Conservation (phyloP, 2,797 vertebrate species). For the Oreortyx pictus region DNA sequence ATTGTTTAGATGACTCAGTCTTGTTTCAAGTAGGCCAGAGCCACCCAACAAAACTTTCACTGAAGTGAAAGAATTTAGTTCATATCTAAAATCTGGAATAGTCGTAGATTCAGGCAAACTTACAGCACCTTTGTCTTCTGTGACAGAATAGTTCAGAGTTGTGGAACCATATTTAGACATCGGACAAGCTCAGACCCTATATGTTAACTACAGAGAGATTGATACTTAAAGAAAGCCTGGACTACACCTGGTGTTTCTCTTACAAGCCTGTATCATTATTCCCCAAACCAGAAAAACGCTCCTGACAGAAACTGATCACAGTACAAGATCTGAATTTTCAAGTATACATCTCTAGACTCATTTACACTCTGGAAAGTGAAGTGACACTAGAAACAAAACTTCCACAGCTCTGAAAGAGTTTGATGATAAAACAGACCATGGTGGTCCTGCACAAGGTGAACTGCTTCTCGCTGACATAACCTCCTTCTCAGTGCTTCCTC, state of each 20-base stretch:
- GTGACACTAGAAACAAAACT: neutral
- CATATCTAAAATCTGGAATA: neutral
- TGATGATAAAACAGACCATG: neutral
- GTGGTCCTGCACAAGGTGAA: neutral
- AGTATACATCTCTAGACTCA: neutral
- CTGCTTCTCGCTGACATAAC: neutral
- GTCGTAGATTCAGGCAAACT: neutral
- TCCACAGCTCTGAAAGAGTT: neutral
- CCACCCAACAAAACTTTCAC: neutral
- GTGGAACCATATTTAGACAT: neutral
- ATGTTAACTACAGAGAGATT: neutral
- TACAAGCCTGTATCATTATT: neutral
- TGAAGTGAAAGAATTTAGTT: neutral
- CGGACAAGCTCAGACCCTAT: neutral
- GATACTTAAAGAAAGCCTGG: neutral
- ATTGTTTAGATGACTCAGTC: neutral
- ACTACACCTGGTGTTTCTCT: neutral
- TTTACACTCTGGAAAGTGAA: neutral
- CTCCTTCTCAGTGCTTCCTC: neutral
- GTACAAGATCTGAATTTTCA: neutral
- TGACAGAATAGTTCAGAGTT: neutral
- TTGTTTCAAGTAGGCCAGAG: neutral
- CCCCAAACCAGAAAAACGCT: neutral
- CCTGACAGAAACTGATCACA: neutral
- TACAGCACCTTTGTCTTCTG: neutral